Conservation (phyloP, 2,113 vertebrate species). For the Heptranchias perlo region DNA sequence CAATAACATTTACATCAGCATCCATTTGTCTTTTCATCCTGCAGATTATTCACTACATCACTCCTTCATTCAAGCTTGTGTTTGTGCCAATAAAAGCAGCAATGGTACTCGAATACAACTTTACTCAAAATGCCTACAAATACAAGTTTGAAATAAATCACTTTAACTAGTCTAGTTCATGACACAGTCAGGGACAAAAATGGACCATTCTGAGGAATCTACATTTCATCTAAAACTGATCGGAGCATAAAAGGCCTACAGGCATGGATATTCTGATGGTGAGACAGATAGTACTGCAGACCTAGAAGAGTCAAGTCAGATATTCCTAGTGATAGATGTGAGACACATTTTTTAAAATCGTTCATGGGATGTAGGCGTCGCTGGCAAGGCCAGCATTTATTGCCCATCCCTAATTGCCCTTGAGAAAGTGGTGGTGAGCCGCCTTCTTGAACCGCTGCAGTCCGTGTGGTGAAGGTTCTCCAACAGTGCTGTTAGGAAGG, state of each 20-base stretch:
- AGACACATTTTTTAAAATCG: too few relatives aligned
- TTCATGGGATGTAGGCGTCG: too few relatives aligned
- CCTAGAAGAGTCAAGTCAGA: conserved; percentile 1
- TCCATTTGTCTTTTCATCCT: neutral
- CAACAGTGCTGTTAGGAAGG: too few relatives aligned
- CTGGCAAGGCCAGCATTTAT: too few relatives aligned
- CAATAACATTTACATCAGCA: neutral
- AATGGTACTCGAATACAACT: neutral
- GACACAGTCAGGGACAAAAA: neutral
- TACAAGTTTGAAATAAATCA: conserved; percentile 18
- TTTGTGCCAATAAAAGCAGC: neutral
- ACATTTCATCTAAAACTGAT: conserved; percentile 9
- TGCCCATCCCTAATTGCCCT: too few relatives aligned
- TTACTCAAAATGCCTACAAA: neutral
- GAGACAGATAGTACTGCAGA: neutral
- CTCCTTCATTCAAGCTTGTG: neutral
- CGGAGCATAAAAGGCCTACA: neutral
- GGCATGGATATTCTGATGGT: neutral
- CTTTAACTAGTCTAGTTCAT: neutral
- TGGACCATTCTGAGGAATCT: neutral
- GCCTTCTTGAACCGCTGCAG: too few relatives aligned
- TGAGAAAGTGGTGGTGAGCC: too few relatives aligned
- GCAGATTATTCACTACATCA: neutral
- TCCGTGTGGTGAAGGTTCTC: too few relatives aligned
- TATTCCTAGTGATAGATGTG: neutral